Percentiles rank a stretch among this genome's conserved stretches.
phyloP scores from a whole-genome alignment of 2,113 vertebrate species.

The Neogobius melanostomus region DNA sequence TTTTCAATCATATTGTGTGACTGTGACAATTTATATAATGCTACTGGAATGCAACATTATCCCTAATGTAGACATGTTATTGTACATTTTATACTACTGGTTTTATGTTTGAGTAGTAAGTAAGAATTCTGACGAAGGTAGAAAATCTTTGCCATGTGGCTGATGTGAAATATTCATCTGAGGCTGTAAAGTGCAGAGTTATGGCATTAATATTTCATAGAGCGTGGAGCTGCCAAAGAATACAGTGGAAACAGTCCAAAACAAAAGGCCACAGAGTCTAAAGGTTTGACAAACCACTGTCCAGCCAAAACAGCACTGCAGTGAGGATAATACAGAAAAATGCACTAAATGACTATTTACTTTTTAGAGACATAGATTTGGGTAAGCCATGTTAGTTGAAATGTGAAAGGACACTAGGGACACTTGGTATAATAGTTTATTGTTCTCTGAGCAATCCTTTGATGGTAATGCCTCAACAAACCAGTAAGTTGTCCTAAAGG shows the following conservation, averaged over 20 bases:
- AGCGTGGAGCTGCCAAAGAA: background rate
- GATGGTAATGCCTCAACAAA: too few relatives aligned
- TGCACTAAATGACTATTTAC: background rate
- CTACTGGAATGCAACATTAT: too few relatives aligned
- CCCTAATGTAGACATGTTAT: too few relatives aligned
- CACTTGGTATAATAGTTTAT: too few relatives aligned
- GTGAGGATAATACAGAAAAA: background rate
- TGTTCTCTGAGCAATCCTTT: too few relatives aligned
- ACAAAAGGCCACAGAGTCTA: background rate
- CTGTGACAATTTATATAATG: too few relatives aligned
- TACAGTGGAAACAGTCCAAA: slow-evolving; percentile 1
- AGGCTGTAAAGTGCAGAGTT: slow-evolving; percentile 10
- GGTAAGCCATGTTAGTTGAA: background rate
- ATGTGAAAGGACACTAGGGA: too few relatives aligned
- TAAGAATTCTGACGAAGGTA: too few relatives aligned
- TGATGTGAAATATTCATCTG: slow-evolving; percentile 9
- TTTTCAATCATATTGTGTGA: too few relatives aligned
- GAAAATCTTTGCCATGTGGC: background rate
- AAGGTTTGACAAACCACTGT: background rate
- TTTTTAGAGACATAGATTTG: background rate
- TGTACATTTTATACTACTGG: too few relatives aligned
- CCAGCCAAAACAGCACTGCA: background rate
- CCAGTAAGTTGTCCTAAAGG: too few relatives aligned
- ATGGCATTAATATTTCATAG: background rate
- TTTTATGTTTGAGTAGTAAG: too few relatives aligned